Evolutionary conservation across 2,888 invertebrate species (phyloP).

Genomic region (Drosophila emarginata): DNA sequence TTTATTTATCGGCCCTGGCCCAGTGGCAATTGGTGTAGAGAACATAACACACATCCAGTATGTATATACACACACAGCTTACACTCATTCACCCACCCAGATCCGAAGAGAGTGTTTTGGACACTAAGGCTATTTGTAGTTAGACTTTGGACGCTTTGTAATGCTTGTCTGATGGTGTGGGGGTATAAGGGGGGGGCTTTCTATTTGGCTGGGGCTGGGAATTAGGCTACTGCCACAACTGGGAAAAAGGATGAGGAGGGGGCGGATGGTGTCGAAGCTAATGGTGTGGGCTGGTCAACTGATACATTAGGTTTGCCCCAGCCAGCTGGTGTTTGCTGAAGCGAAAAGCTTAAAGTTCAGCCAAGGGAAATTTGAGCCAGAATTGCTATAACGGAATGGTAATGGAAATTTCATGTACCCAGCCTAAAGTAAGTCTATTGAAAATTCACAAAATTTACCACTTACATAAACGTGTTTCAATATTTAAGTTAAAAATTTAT

Average conservation of each 20-base stretch:
- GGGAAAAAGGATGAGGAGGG: not conserved
- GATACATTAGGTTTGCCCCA: conserved; percentile 54
- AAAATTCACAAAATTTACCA: not conserved
- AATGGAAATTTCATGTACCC: not conserved
- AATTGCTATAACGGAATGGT: conserved; percentile 7
- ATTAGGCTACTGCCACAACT: not conserved
- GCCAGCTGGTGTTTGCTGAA: conserved; percentile 43
- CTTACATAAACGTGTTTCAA: not conserved
- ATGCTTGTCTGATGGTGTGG: not conserved
- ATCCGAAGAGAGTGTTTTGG: conserved; percentile 43
- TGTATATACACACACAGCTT: not conserved
- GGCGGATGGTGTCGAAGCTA: conserved; percentile 46
- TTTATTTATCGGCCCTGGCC: conserved; percentile 64
- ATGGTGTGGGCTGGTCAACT: conserved; percentile 57
- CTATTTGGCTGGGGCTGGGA: not conserved
- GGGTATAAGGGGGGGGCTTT: not conserved
- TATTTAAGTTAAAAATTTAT: no score
- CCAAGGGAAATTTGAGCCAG: conserved; percentile 33
- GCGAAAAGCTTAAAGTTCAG: conserved; percentile 51
- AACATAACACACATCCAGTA: conserved; percentile 7
- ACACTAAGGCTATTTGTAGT: conserved; percentile 60
- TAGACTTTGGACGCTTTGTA: conserved; percentile 23
- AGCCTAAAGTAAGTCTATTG: not conserved
- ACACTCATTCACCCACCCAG: conserved; percentile 29
- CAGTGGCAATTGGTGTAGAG: conserved; percentile 44